These are phyloP conservation scores for Orchesella cincta DNA, from an alignment of 1,140 invertebrate genomes.

Conservation along the genomic window DNA sequence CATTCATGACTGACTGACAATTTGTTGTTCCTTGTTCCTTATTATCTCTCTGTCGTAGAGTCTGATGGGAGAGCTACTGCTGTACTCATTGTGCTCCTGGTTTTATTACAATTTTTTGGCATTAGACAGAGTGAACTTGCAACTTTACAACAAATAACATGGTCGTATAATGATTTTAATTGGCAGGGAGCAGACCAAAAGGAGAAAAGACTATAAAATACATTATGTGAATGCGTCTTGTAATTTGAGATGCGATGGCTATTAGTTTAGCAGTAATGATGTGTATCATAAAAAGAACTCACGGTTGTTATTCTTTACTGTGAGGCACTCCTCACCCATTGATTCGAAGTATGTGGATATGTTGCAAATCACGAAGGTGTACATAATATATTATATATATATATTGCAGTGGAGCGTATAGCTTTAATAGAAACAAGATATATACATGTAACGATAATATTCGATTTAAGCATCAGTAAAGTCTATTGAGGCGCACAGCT, in stretches of 20 bases:
- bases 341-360: too few relatives aligned
- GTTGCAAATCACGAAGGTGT: neutral
- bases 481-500: too few relatives aligned
- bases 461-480: too few relatives aligned
- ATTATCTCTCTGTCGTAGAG: conserved; percentile 2
- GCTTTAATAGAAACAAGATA: too few relatives aligned
- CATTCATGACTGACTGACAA: conserved; percentile 12
- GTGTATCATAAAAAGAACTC: neutral
- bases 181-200: neutral
- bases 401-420: too few relatives aligned
- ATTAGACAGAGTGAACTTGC: conserved; percentile 6
- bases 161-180: conserved; percentile 2
- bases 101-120: conserved; percentile 12
- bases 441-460: too few relatives aligned
- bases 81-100: neutral
- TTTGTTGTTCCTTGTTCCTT: conserved; percentile 1
- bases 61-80: neutral
- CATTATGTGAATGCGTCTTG: conserved; percentile 7
- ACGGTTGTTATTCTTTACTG: neutral
- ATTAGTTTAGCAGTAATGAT: conserved; percentile 21
- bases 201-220: neutral
- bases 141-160: conserved; percentile 11
- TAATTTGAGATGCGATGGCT: conserved; percentile 23
- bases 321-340: neutral
- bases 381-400: too few relatives aligned